Base-by-base conservation (phyloP, 1,140 invertebrate genomes). In the Agrypnia vestita region DNA sequence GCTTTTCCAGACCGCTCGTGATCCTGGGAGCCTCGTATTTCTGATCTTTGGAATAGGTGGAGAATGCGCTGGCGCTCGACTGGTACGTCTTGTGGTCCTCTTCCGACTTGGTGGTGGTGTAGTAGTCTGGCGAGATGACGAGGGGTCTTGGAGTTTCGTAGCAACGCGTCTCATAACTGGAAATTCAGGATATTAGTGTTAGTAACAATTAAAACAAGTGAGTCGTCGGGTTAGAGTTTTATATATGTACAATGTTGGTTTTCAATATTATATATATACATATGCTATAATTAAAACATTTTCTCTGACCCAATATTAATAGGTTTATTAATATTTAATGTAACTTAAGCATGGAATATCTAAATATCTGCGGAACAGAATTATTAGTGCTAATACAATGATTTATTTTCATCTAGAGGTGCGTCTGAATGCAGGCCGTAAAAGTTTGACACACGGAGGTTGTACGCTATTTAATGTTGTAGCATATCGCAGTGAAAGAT, bases 161-260 rank as follows among this genome's bases (percentile, higher is more conserved):
- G 72, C 88, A 84, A 13, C 88, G 85, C 10, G 89, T 90, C 84
- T 90, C 89, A 85, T 89, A 90, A 78, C 89, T 90, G 88, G 77
- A 88, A 88, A 80, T 15, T 80, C 83, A 76, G 35, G 15, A 64
- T 64, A 47, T 64, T 67, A 62, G 67, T 78, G 80, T 82, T 80
- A 80, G 62, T n/a, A 6, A 10, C 51, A 21, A 21, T 71, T 51
- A 64, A 64, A 21, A 15, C 0, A 44, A n/a, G 62, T 44, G 62
- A 43, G 53, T 17, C 1, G 11, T n/a, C n/a, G 4, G 51, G 53
- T 56, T 56, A 56, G n/a, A 6, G 11, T 12, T 56, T 53, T n/a
- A 11, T 7, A 4, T 56, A 56, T 56, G 11, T 56, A 56, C 53
- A 56, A 56, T 4, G 11, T 51, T 3, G 8, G 8, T 51, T 51